Base-by-base conservation (phyloP, 2,113 vertebrate genomes). In the Falco punctatus region DNA sequence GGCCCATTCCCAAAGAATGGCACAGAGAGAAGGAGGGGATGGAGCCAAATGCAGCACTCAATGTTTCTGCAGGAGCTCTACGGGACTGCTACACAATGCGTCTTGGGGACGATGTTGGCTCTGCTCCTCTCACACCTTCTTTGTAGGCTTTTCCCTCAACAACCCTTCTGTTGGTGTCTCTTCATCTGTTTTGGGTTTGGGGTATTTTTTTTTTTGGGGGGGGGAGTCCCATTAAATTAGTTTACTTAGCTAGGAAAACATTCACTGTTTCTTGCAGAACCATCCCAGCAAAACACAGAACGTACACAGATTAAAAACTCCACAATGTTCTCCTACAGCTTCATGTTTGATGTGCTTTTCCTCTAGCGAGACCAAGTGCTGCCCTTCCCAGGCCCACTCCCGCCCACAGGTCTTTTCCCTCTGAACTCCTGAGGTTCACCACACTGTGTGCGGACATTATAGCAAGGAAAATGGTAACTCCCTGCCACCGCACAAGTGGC, bases 31-130 rank as follows among this genome's bases (percentile, higher is more conserved):
- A 38, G 0, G 14, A 66, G 52, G 54, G 38, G 77, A 81, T 1
- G 1, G 86, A 73, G 64, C 42, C 59, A 73, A 70, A 28, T 0
- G 6, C 1, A 0, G n/a, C 33, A 19, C 61, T 74, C 4, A 2
- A 3, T 0, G 0, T 21, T 62, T 12, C 79, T 9, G 20, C 15
- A n/a, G 64, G 59, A 74, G 59, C 33, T 70, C 67, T 83, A 44
- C 59, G 13, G 12, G 67, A 67, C 58, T 81, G 22, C 32, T 51
- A 7, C 38, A 24, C 28, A 8, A 3, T 2, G 12, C 3, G 12
- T 11, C 61, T 7, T 3, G 66, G 70, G 2, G 14, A 3, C 12
- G 79, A 28, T 18, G 17, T 0, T 77, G 49, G 14, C 46, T 80
- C 66, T 82, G 74, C 38, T 72, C 42, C 32, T 27, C 70, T 65